A percentile compares a stretch with the other conserved stretches of the same genome.
Conservation (phyloP, 2,113 vertebrate genomes). For the Capreolus pygargus region DNA sequence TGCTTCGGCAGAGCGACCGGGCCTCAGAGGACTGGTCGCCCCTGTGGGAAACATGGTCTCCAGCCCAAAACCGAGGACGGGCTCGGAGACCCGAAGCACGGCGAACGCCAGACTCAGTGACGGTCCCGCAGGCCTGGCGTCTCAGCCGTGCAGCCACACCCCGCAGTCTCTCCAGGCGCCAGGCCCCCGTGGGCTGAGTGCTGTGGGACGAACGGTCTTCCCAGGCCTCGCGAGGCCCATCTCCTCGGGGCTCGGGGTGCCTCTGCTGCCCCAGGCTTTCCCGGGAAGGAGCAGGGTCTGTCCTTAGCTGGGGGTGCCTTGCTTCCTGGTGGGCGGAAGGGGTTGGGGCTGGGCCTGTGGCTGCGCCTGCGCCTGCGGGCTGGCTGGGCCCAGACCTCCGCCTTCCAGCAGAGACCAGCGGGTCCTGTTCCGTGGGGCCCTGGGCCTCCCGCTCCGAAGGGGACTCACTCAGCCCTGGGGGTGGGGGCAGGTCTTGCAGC, state of each 20-base stretch:
- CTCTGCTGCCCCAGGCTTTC: no score
- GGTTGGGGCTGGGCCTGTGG: neutral
- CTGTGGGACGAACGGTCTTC: neutral
- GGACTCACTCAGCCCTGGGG: neutral
- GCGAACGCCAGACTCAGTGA: rapidly evolving
- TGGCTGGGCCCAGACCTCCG: neutral
- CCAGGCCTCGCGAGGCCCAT: neutral
- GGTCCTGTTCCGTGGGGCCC: neutral
- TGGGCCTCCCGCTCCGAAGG: neutral
- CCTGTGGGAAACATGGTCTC: neutral
- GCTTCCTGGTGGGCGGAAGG: neutral
- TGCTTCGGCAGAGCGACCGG: neutral
- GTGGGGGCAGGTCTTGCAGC: neutral
- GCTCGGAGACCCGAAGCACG: rapidly evolving
- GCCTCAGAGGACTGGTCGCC: neutral
- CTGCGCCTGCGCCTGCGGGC: rapidly evolving
- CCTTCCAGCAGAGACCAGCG: neutral
- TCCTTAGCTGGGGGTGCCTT: neutral
- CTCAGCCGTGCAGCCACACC: neutral
- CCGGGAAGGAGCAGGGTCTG: neutral
- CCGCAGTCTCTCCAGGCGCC: neutral
- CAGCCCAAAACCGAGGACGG: neutral
- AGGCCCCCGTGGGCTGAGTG: neutral
- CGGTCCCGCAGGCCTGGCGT: rapidly evolving
- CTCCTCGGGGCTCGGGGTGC: rapidly evolving